Conservation (phyloP, 2,113 vertebrate genomes). For the Nibea albiflora region DNA sequence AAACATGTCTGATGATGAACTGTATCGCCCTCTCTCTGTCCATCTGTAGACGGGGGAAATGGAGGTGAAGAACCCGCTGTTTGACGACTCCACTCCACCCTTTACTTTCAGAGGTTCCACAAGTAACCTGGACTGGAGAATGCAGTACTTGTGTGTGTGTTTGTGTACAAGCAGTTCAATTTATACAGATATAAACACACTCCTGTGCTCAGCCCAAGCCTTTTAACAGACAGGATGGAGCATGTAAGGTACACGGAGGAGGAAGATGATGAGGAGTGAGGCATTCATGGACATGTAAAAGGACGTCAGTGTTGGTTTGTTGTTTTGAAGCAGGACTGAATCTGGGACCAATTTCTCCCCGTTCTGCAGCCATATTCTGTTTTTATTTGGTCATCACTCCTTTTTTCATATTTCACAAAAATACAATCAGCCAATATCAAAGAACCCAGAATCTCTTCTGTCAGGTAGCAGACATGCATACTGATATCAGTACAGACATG, state of each 20-base stretch:
- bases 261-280: constrained; percentile 13
- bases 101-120: constrained; percentile 81
- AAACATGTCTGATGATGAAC: no score
- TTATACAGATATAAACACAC: constrained; percentile 35
- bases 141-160: constrained; percentile 21
- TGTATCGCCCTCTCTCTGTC: constrained; percentile 10
- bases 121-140: constrained; percentile 71
- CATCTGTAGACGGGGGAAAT: constrained; percentile 91
- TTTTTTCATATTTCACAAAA: background rate
- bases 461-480: constrained; percentile 11
- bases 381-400: background rate
- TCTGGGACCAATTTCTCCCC: constrained; percentile 38
- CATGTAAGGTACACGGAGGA: background rate
- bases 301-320: background rate
- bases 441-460: background rate
- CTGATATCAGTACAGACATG: background rate
- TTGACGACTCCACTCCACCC: constrained; percentile 90
- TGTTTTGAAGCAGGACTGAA: constrained; percentile 21
- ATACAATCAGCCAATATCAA: background rate
- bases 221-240: constrained; percentile 14
- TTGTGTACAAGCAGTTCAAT: constrained; percentile 11
- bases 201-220: constrained; percentile 16
- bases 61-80: constrained; percentile 96
- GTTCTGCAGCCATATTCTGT: background rate
- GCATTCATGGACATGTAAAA: background rate